Percentiles rank a stretch among this genome's conserved stretches.
Evolutionary conservation across 92 coral and sea anemone species (phyloP).

Genomic region (Phenganax stokvisi): DNA sequence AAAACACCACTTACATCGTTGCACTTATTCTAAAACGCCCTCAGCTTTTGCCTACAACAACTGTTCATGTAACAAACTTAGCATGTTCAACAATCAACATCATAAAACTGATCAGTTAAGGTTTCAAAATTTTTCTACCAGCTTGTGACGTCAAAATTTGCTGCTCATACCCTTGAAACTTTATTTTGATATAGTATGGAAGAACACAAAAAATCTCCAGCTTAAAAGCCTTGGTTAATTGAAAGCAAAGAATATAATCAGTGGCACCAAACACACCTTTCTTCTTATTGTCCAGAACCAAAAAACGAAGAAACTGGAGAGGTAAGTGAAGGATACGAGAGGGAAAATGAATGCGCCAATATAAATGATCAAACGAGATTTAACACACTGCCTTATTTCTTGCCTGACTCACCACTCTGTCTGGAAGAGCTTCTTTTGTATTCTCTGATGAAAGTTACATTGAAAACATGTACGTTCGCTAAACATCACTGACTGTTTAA

Average conservation of each 20-base stretch:
- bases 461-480: slow-evolving; percentile 12
- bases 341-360: not conserved
- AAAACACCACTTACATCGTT: no score
- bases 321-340: not conserved
- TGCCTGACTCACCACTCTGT: slow-evolving; percentile 1
- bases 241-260: not conserved
- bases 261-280: not conserved
- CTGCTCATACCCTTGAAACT: not conserved
- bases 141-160: no score
- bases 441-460: slow-evolving; percentile 26
- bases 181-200: not conserved
- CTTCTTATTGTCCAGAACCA: not conserved
- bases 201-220: not conserved
- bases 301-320: not conserved
- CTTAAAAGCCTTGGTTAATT: not conserved
- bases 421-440: slow-evolving; percentile 25
- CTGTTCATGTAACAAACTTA: no score
- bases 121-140: no score
- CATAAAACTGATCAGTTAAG: no score
- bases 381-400: not conserved
- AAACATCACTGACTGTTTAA: slow-evolving; percentile 4
- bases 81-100: no score
- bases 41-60: no score
- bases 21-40: no score
- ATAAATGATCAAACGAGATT: not conserved